A percentile compares a stretch with the other conserved stretches of the same genome.
Evolutionary conservation across 2,797 vertebrate species (phyloP).

Genomic region (Chromis chromis): DNA sequence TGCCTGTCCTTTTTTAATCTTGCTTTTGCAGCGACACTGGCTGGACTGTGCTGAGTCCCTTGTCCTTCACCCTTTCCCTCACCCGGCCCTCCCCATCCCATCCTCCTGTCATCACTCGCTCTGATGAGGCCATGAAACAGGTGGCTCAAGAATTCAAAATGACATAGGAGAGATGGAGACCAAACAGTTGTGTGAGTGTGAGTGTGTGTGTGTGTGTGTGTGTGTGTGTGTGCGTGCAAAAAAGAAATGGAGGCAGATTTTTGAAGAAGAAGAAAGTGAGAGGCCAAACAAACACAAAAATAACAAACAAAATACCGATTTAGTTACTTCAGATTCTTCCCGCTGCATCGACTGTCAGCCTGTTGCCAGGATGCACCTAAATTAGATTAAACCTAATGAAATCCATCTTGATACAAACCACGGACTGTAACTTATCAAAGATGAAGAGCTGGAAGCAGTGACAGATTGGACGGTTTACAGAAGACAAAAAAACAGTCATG

Average conservation of each 20-base stretch:
- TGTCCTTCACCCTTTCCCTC: slow-evolving; percentile 68
- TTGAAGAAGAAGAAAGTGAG: slow-evolving; percentile 34
- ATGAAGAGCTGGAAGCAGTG: slow-evolving; percentile 52
- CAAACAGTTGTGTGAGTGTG: slow-evolving; percentile 53
- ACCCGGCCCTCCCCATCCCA: slow-evolving; percentile 52
- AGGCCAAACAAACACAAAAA: slow-evolving; percentile 30
- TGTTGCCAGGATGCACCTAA: slow-evolving; percentile 52
- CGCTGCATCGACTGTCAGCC: slow-evolving; percentile 9
- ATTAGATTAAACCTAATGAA: slow-evolving; percentile 64
- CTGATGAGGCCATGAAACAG: slow-evolving; percentile 79
- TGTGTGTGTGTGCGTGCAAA: neutral
- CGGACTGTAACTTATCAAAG: slow-evolving; percentile 34
- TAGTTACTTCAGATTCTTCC: slow-evolving; percentile 29
- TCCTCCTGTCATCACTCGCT: slow-evolving; percentile 79
- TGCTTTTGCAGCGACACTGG: slow-evolving; percentile 36
- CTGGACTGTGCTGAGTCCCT: slow-evolving; percentile 49
- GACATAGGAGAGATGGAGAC: slow-evolving; percentile 69
- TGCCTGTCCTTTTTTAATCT: slow-evolving; percentile 45
- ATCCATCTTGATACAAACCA: slow-evolving; percentile 55
- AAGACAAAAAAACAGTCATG: slow-evolving; percentile 41
- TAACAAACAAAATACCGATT: slow-evolving; percentile 33
- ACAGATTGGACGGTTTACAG: slow-evolving; percentile 34
- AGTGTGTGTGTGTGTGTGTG: slow-evolving; percentile 8
- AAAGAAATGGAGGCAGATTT: too few relatives aligned
- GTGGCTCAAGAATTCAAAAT: slow-evolving; percentile 77